These are phyloP conservation scores for Antrozous pallidus DNA, from an alignment of 2,797 vertebrate species.

Conservation along the genomic window DNA sequence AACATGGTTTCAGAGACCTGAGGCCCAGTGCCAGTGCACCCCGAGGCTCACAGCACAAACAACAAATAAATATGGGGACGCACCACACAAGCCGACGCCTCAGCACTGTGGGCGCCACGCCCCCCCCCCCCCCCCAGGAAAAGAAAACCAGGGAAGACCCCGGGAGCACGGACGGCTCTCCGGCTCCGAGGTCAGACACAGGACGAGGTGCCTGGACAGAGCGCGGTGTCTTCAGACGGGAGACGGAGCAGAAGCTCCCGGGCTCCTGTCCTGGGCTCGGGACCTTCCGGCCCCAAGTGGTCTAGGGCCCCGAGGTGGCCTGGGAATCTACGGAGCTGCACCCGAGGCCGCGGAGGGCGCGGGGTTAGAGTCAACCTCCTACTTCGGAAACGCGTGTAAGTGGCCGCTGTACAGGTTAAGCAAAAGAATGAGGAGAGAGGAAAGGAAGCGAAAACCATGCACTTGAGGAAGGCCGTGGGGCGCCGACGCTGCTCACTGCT, in stretches of 20 bases:
- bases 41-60: slow-evolving; percentile 76
- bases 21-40: slow-evolving; percentile 74
- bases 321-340: background rate
- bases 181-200: background rate
- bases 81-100: slow-evolving; percentile 55
- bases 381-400: slow-evolving; percentile 81
- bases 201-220: background rate
- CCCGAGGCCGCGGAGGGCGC: slow-evolving; percentile 80
- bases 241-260: background rate
- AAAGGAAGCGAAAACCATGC: slow-evolving; percentile 87
- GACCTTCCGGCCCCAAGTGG: background rate
- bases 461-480: slow-evolving; percentile 83
- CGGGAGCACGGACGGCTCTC: background rate
- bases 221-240: background rate
- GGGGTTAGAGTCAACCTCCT: slow-evolving; percentile 76
- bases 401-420: slow-evolving; percentile 85
- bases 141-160: slow-evolving; percentile 8
- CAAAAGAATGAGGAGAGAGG: slow-evolving; percentile 65
- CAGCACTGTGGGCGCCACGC: background rate
- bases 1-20: slow-evolving; percentile 73
- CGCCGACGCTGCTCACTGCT: slow-evolving; percentile 87
- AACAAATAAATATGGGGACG: slow-evolving; percentile 83
- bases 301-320: background rate
- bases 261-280: background rate
- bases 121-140: background rate